These are phyloP conservation scores for Agapornis canus DNA, from an alignment of 2,797 vertebrate species.

Conservation along the genomic window DNA sequence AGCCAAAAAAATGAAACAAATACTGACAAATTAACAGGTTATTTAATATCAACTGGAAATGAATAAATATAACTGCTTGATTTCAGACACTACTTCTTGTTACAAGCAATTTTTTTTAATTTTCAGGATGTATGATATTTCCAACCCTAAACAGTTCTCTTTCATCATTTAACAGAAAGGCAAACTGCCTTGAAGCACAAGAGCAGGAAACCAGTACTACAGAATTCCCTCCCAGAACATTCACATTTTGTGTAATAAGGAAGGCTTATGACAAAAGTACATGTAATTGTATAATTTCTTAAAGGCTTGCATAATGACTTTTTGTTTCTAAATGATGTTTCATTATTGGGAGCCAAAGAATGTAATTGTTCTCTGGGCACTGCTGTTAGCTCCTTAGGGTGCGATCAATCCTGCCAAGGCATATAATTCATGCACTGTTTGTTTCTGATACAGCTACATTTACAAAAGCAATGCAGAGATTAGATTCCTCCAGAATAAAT, in stretches of 20 bases:
- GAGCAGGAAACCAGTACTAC: background rate
- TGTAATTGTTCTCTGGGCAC: constrained; percentile 55
- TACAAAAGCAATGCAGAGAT: constrained; percentile 24
- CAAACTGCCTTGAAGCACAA: background rate
- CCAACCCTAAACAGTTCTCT: background rate
- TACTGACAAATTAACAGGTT: background rate
- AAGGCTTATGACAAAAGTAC: constrained; percentile 19
- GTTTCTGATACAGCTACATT: constrained; percentile 28
- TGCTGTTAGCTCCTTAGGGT: constrained; percentile 54
- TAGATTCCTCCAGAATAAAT: constrained; percentile 44
- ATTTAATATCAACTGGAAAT: background rate
- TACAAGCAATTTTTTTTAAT: background rate
- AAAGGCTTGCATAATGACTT: constrained; percentile 58
- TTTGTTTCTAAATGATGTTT: constrained; percentile 47
- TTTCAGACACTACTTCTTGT: background rate
- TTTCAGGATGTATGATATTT: background rate
- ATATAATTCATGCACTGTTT: constrained; percentile 46
- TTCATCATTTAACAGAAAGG: background rate
- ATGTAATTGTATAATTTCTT: constrained; percentile 49
- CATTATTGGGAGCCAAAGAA: constrained; percentile 22
- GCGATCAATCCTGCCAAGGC: background rate
- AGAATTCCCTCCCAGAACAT: constrained; percentile 3
- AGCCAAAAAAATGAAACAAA: background rate
- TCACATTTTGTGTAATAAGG: constrained; percentile 34
- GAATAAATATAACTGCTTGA: background rate